Base-by-base conservation (phyloP, 2,888 invertebrate genomes). In the Pterostichus niger region DNA sequence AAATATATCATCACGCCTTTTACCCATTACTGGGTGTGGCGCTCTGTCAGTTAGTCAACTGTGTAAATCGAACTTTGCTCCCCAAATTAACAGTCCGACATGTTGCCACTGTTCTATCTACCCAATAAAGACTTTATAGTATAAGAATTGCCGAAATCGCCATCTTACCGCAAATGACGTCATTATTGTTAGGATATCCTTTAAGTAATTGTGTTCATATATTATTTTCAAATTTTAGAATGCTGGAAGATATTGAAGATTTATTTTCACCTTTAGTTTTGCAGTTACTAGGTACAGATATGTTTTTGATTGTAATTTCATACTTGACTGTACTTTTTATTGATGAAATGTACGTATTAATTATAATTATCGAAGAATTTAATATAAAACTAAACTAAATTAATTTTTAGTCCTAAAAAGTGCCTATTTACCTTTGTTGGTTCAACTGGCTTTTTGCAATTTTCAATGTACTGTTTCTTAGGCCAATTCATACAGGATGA, bases 401-500 rank as follows among this genome's bases (percentile, higher is more conserved):
- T 59, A 40, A n/a, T 1, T 64, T 64, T 13, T n/a, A 64, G 64
- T 6, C n/a, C 33, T 13, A 64, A 64, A 33, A 64, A 35, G 35
- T 1, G 13, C 31, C 33, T 64, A 2, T 64, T 64, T 13, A 13
- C 35, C 6, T n/a, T n/a, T n/a, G 64, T 64, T 64, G 64, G 64
- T n/a, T 64, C 64, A 11, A 64, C 64, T 35, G 64, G 64, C 6
- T 64, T 64, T 13, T 13, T 2, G 6, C 64, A 64, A 13, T 64
- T 64, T 13, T 3, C 64, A 11, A 6, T 64, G 13, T 64, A 64
- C n/a, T 35, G 64, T 64, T 64, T 64, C 1, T 35, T 64, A 13
- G 64, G 64, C n/a, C 64, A 64, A 64, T 13, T 64, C 11, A 13
- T 64, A 13, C 64, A 64, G 35, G 64, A 64, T n/a, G 64, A 64